Evolutionary conservation across 2,888 invertebrate species (phyloP).

Genomic region (Hypomecis punctinalis): DNA sequence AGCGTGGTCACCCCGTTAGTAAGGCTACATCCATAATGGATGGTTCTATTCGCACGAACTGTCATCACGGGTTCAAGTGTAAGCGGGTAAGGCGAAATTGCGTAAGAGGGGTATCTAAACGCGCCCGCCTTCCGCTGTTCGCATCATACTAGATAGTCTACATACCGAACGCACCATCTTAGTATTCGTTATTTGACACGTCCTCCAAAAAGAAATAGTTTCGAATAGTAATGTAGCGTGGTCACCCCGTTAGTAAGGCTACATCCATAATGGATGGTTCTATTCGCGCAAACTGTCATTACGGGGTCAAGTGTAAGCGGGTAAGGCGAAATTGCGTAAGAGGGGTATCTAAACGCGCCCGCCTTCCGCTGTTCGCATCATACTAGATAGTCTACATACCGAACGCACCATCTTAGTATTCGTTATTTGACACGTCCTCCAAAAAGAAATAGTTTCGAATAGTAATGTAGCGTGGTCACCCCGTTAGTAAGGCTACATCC

Average conservation of each 20-base stretch:
- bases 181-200: no score
- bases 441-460: background rate
- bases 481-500: slow-evolving; percentile 37
- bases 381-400: no score
- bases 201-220: no score
- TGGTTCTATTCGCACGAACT: slow-evolving; percentile 50
- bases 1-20: slow-evolving; percentile 27
- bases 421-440: no score
- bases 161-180: no score
- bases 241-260: slow-evolving; percentile 35
- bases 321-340: slow-evolving; percentile 80
- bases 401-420: no score
- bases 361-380: no score
- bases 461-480: slow-evolving; percentile 16
- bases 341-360: no score
- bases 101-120: slow-evolving; percentile 74
- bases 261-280: slow-evolving; percentile 44
- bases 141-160: no score
- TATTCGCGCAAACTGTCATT: slow-evolving; percentile 54
- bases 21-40: slow-evolving; percentile 43
- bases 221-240: no score
- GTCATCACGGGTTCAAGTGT: slow-evolving; percentile 75
- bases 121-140: no score
- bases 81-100: slow-evolving; percentile 79
- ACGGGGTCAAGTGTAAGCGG: slow-evolving; percentile 82